Percentiles rank a stretch among this genome's conserved stretches.
Conservation (phyloP, 1,140 invertebrate species). For the Ruditapes philippinarum region DNA sequence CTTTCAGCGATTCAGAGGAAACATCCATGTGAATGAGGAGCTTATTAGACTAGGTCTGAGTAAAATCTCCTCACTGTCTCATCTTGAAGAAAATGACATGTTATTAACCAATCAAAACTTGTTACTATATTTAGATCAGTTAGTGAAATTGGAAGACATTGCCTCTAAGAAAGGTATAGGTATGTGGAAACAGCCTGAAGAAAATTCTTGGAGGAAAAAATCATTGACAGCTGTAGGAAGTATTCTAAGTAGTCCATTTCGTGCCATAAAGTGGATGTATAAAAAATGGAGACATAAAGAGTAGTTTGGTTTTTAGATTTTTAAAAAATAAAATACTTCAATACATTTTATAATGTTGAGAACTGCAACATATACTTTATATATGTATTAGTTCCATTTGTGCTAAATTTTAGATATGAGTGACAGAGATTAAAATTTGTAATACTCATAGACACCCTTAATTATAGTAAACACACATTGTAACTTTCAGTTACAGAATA, state of each 20-base stretch:
- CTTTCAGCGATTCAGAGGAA: constrained; percentile 47
- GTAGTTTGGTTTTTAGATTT: too few species aligned
- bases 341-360: too few species aligned
- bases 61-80: constrained; percentile 23
- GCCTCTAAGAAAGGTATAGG: constrained; percentile 36
- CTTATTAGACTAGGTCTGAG: constrained; percentile 29
- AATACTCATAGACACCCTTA: too few species aligned
- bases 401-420: too few species aligned
- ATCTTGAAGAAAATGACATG: background rate
- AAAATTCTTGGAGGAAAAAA: background rate
- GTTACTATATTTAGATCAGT: constrained; percentile 49
- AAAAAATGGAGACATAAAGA: constrained; percentile 19
- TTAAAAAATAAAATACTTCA: too few species aligned
- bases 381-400: too few species aligned
- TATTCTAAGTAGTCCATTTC: constrained; percentile 6
- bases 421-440: too few species aligned
- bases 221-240: background rate
- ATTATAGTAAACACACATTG: too few species aligned
- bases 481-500: too few species aligned
- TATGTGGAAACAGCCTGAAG: constrained; percentile 49
- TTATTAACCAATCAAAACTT: constrained; percentile 38
- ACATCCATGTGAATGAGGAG: constrained; percentile 55
- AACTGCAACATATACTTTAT: too few species aligned
- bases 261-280: constrained; percentile 34
- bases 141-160: constrained; percentile 25